Base-by-base conservation (phyloP, 2,113 vertebrate genomes). In the Parus major region DNA sequence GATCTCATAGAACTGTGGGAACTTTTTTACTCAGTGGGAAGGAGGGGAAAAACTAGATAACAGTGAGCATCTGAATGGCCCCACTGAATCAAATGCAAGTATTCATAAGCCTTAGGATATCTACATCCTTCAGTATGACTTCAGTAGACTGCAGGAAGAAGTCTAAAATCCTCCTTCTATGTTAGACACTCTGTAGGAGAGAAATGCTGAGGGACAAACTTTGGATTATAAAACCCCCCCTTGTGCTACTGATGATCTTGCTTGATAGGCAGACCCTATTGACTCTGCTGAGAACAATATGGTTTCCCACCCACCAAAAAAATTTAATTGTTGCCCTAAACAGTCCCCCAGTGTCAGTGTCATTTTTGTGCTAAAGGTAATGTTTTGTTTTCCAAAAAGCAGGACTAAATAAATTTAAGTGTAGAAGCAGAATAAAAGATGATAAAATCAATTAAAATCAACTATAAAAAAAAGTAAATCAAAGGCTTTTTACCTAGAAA, bases 271-370 rank as follows among this genome's bases (percentile, higher is more conserved):
- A 82, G 42, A 70, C 5, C 24, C 4, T 44, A 3, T 10, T 53
- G 12, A 57, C 14, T 75, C 15, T 22, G 27, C 12, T n/a, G 16
- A 46, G 15, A 10, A 50, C 25, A 63, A 14, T 5, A 59, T 2
- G 3, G 6, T 19, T 59, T 35, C 24, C 11, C 1, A 1, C 12
- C 1, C 0, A 1, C 1, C 0, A 1, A 15, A 64, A 49, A 15
- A 11, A 10, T 23, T 9, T 53, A 5, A 63, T 23, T 35, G 4
- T 36, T 88, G 35, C 23, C 42, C 42, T 22, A 47, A 29, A 46
- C 15, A 21, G 2, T 59, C 29, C 7, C 20, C 9, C 68, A 33
- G 79, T 29, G 4, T 33, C 44, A 82, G 10, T 39, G 53, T 18
- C 11, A 18, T 64, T 72, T 5, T 33, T 55, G 46, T 31, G 5